These are phyloP conservation scores for Buceros bicornis DNA, from an alignment of 2,797 vertebrate species.

Conservation along the genomic window DNA sequence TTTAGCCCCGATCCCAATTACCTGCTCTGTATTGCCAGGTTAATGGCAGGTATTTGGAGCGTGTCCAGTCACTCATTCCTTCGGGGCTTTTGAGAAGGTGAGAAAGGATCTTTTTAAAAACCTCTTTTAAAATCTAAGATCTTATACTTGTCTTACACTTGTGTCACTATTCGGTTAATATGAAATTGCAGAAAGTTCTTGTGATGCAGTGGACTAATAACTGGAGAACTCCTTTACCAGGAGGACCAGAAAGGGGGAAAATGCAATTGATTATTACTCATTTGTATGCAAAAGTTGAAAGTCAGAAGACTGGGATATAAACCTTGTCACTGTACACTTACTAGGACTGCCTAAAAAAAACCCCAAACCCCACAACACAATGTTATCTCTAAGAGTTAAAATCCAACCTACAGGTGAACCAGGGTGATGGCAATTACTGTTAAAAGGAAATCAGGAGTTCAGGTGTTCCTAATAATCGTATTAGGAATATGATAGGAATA, in stretches of 20 bases:
- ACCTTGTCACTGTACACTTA: background rate
- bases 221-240: background rate
- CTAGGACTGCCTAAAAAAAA: background rate
- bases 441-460: background rate
- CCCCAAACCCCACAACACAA: background rate
- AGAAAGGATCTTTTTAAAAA: background rate
- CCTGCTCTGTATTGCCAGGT: background rate
- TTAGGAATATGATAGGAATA: background rate
- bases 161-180: background rate
- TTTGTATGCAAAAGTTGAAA: constrained; percentile 15
- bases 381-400: constrained; percentile 16
- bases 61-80: background rate
- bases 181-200: background rate
- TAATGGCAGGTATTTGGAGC: background rate
- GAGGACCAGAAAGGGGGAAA: background rate
- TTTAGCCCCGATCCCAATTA: background rate
- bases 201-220: background rate
- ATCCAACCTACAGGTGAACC: constrained; percentile 27
- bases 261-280: background rate
- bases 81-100: background rate
- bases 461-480: background rate
- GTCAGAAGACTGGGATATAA: background rate
- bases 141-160: background rate
- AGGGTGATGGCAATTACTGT: constrained; percentile 4
- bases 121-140: background rate